Evolutionary conservation across 2,888 invertebrate species (phyloP), one percentile per base, ranked within the genome.

Genomic region (Epirrita christyi): DNA sequence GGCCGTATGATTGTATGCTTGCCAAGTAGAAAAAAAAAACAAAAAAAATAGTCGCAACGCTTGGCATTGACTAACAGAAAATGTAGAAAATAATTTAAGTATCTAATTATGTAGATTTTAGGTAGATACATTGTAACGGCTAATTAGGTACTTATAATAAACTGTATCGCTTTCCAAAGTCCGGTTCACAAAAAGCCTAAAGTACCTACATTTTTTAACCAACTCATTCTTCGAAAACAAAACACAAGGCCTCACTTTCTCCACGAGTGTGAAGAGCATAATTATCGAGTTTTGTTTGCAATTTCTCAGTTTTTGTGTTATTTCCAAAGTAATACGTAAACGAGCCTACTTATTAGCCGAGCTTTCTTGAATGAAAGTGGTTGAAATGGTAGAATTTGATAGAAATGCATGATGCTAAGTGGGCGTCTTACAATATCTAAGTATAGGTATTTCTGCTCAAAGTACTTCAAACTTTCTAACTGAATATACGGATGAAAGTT

Each of bases 201-300:
- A 54, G 21, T 41, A 47, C 14, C 15, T 43, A 34, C 6, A 45
- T 43, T 8, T 13, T 48, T 42, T 34, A 46, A 32, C n/a, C 41
- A 38, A 43, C 48, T 40, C 44, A 46, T 56, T 56, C 55, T 46
- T 58, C 47, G 29, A 50, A 62, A 61, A 64, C 60, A 59, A 50
- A 55, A 45, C 49, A 46, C 11, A 15, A 13, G 27, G 8, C 36
- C 9, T 49, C 34, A 40, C 63, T 64, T 65, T 65, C 61, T 40
- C 56, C 48, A 32, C 40, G 29, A 45, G 43, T 55, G 57, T 58
- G 52, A 59, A 55, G 44, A 37, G 51, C 41, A 55, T 61, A 62
- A 65, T 67, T 60, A 65, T 48, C 62, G 44, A 34, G 55, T 55
- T 58, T 40, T 65, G 65, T 63, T 56, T 59, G 57, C 63, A 55